A percentile compares a stretch with the other conserved stretches of the same genome.
Conservation (phyloP, 1,140 invertebrate genomes). For the Lepeophtheirus salmonis region DNA sequence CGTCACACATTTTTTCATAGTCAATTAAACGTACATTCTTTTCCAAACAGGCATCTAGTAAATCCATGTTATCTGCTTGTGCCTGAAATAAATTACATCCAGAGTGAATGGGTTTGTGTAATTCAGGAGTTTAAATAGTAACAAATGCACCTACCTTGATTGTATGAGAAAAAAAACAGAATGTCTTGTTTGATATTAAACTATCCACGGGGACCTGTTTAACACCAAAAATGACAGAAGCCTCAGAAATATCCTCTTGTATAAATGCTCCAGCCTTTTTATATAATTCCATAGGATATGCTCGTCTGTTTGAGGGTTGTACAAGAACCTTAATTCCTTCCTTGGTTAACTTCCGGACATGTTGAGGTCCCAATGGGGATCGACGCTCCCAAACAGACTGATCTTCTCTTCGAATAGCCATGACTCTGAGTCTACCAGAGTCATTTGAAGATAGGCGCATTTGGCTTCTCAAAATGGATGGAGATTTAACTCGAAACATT, state of each 20-base stretch:
- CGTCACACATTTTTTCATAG: conserved; percentile 88
- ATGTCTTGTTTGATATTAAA: conserved; percentile 84
- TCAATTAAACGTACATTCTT: conserved; percentile 52
- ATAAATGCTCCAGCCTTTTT: conserved; percentile 67
- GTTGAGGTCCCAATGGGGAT: conserved; percentile 75
- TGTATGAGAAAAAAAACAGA: conserved; percentile 96
- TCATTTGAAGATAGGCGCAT: neutral
- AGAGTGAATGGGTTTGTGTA: neutral
- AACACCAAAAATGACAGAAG: conserved; percentile 86
- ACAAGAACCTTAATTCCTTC: conserved; percentile 78
- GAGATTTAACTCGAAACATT: neutral
- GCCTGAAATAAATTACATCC: conserved; percentile 32
- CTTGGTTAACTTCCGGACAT: conserved; percentile 67
- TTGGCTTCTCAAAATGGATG: neutral
- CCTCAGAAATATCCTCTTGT: conserved; percentile 90
- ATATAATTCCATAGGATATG: conserved; percentile 90
- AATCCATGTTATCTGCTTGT: conserved; percentile 90
- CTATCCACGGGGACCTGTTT: conserved; percentile 90
- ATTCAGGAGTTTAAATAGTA: no score
- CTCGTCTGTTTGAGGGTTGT: conserved; percentile 88
- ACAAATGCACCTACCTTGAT: conserved; percentile 74
- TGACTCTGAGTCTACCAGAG: conserved; percentile 7
- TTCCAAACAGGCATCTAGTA: conserved; percentile 84
- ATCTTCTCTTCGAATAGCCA: conserved; percentile 46
- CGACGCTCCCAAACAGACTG: conserved; percentile 95